Percentiles rank a stretch among this genome's conserved stretches.
These are phyloP conservation scores for Siderastrea radians DNA, from an alignment of 92 coral and sea anemone genomes.

Conservation along the genomic window DNA sequence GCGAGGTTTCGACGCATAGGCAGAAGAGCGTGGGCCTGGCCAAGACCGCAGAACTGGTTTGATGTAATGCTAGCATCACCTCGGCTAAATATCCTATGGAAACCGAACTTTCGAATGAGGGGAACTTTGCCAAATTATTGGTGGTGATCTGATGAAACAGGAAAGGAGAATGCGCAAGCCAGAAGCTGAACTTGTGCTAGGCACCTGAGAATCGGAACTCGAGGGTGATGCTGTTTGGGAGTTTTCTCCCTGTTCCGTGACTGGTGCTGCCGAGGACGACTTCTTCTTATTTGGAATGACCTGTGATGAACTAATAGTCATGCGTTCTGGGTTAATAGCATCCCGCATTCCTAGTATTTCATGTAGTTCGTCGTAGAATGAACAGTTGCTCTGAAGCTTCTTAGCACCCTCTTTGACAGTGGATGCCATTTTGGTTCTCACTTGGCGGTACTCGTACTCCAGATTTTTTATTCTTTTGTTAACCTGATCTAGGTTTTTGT, in stretches of 20 bases:
- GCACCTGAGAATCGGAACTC: not conserved
- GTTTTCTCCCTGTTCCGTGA: not conserved
- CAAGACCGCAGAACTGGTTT: conserved; percentile 68
- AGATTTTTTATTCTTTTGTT: conserved; percentile 34
- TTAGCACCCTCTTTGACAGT: conserved; percentile 49
- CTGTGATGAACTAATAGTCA: not conserved
- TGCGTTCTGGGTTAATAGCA: conserved; percentile 61
- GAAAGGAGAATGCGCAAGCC: too few species aligned
- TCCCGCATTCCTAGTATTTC: conserved; percentile 54
- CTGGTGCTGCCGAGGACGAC: not conserved
- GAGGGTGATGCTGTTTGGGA: not conserved
- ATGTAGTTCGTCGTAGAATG: conserved; percentile 54
- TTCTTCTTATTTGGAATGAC: conserved; percentile 29
- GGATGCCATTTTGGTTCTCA: conserved; percentile 43
- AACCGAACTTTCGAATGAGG: conserved; percentile 65
- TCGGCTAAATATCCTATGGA: conserved; percentile 46
- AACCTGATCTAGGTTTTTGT: conserved; percentile 26
- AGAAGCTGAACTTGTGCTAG: conserved; percentile 1
- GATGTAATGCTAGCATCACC: conserved; percentile 45
- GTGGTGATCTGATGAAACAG: conserved; percentile 13
- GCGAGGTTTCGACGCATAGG: conserved; percentile 2
- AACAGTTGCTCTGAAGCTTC: conserved; percentile 44
- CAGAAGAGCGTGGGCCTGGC: conserved; percentile 68
- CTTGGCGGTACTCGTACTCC: conserved; percentile 30
- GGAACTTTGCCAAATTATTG: conserved; percentile 42